Evolutionary conservation across 2,113 vertebrate genomes (phyloP).

Genomic region (Actinemys pallida): DNA sequence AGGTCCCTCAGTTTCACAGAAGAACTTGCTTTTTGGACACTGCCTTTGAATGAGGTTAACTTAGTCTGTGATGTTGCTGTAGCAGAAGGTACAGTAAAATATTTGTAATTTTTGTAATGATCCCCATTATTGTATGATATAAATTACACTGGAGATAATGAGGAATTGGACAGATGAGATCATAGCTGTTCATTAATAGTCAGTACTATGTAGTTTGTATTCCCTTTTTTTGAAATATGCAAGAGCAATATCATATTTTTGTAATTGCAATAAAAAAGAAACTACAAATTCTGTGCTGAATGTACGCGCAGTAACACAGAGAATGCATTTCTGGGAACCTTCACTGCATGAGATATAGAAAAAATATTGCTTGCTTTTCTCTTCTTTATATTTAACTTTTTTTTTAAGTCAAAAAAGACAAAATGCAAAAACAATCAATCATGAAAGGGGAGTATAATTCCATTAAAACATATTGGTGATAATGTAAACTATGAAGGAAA

Average conservation of each 20-base stretch:
- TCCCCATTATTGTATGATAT: accelerated
- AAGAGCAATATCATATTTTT: neutral
- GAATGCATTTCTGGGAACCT: neutral
- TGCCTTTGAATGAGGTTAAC: conserved; percentile 92
- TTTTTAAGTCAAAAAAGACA: neutral
- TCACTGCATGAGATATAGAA: neutral
- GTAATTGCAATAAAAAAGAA: neutral
- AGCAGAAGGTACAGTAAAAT: conserved; percentile 83
- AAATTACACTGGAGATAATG: neutral
- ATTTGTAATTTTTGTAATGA: neutral
- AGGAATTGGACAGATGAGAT: neutral
- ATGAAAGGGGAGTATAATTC: neutral
- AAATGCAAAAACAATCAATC: conserved; percentile 1
- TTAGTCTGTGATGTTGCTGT: conserved; percentile 89
- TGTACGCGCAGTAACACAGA: neutral
- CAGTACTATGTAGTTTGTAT: neutral
- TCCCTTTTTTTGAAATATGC: neutral
- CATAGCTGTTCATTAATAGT: accelerated
- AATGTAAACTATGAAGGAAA: neutral
- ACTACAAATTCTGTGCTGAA: neutral
- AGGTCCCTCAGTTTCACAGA: conserved; percentile 92
- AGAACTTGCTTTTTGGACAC: conserved; percentile 89
- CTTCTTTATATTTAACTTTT: neutral
- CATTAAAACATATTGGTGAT: neutral
- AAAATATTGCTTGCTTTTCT: neutral